A percentile compares a stretch with the other conserved stretches of the same genome.
Evolutionary conservation across 2,113 vertebrate species (phyloP).

Genomic region (Mugil cephalus): DNA sequence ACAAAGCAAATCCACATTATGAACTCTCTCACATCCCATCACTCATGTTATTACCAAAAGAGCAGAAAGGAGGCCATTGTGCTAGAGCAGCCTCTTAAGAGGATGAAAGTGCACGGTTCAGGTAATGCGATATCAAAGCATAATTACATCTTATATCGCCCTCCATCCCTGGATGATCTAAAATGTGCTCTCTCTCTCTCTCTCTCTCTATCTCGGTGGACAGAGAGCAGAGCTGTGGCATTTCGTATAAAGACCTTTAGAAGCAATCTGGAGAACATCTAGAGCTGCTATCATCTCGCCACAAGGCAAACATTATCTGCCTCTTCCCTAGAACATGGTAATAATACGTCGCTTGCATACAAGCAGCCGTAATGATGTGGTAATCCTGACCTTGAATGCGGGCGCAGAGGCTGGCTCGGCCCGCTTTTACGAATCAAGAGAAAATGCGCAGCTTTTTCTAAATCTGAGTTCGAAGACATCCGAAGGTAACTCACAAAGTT

Average conservation of each 20-base stretch:
- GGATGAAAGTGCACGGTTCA: conserved; percentile 37
- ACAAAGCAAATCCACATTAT: no score
- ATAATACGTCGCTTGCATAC: conserved; percentile 49
- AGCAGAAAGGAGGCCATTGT: conserved; percentile 49
- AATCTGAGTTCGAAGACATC: conserved; percentile 36
- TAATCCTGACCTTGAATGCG: conserved; percentile 67
- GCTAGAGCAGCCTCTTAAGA: conserved; percentile 40
- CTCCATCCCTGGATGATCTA: conserved; percentile 49
- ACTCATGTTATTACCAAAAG: conserved; percentile 29
- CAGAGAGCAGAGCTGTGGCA: conserved; percentile 28
- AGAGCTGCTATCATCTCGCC: conserved; percentile 28
- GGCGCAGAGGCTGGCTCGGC: conserved; percentile 12
- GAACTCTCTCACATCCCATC: conserved; percentile 26
- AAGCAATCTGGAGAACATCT: conserved; percentile 50
- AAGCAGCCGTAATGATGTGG: conserved; percentile 29
- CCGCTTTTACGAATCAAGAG: conserved; percentile 34
- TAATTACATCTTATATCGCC: conserved; percentile 64
- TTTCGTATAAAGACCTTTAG: conserved; percentile 48
- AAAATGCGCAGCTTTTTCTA: conserved; percentile 32
- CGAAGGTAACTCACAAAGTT: conserved; percentile 14
- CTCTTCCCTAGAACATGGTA: conserved; percentile 27
- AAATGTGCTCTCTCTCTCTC: conserved; percentile 9
- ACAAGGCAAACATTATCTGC: conserved; percentile 34
- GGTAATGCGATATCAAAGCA: conserved; percentile 68
- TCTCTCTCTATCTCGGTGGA: conserved; percentile 10